Percentiles rank a stretch among this genome's conserved stretches.
phyloP scores from a whole-genome alignment of 1,140 invertebrate species.

The Caenorhabditis briggsae region DNA sequence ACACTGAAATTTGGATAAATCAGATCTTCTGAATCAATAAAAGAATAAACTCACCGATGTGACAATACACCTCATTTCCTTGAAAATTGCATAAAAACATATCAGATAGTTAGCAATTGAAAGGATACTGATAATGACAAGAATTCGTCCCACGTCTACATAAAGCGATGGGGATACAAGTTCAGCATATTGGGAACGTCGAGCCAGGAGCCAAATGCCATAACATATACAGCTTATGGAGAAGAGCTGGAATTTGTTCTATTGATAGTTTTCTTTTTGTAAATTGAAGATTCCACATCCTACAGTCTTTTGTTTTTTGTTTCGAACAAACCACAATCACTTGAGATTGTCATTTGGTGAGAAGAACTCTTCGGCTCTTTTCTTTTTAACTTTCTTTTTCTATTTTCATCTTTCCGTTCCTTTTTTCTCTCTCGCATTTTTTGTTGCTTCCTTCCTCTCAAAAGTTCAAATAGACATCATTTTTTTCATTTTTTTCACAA shows the following conservation, averaged over 20 bases:
- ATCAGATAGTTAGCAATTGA: slow-evolving; percentile 71
- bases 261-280: neutral
- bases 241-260: slow-evolving; percentile 68
- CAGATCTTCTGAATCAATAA: neutral
- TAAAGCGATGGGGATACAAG: slow-evolving; percentile 75
- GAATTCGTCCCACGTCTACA: slow-evolving; percentile 75
- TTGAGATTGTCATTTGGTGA: neutral
- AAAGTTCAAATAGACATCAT: slow-evolving; percentile 26
- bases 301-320: neutral
- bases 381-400: neutral
- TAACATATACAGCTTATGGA: slow-evolving; percentile 71
- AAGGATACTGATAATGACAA: slow-evolving; percentile 69
- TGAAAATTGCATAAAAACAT: slow-evolving; percentile 71
- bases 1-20: slow-evolving; percentile 70
- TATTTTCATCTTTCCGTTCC: slow-evolving; percentile 20
- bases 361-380: neutral
- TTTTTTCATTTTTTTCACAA: neutral
- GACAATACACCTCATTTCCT: slow-evolving; percentile 75
- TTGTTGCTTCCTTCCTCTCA: neutral
- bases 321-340: slow-evolving; percentile 29
- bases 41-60: slow-evolving; percentile 71
- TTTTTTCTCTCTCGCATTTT: slow-evolving; percentile 5
- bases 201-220: slow-evolving; percentile 73
- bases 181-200: slow-evolving; percentile 74
- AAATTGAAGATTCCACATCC: neutral